These are phyloP conservation scores for Corynorhinus townsendii DNA, from an alignment of 2,113 vertebrate genomes.

Conservation along the genomic window DNA sequence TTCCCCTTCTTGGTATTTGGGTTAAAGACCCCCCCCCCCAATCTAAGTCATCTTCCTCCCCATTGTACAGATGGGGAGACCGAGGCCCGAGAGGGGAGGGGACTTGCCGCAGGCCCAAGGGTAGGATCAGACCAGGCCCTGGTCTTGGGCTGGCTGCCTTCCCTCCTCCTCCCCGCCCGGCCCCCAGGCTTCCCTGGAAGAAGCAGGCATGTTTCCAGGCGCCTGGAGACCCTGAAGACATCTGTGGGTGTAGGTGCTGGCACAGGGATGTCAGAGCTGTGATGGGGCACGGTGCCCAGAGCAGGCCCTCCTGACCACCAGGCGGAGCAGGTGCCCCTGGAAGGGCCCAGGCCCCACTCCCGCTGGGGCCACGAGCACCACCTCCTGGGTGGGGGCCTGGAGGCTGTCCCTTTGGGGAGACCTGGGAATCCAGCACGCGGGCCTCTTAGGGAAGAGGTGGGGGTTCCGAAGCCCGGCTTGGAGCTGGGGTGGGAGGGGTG, in stretches of 20 bases:
- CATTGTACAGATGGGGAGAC: neutral
- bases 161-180: no score
- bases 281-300: accelerated
- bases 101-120: neutral
- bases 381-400: neutral
- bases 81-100: neutral
- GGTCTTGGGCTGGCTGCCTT: neutral
- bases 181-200: neutral
- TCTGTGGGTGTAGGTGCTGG: accelerated
- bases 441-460: accelerated
- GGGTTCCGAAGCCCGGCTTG: neutral
- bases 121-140: neutral
- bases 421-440: accelerated
- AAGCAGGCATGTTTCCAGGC: neutral
- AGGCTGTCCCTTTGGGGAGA: neutral
- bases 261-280: neutral
- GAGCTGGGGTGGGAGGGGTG: accelerated
- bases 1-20: no score
- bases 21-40: no score
- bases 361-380: accelerated
- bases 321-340: no score
- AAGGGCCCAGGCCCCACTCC: neutral
- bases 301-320: no score
- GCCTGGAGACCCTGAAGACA: accelerated
- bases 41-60: neutral